Base-by-base conservation (phyloP, 2,888 invertebrate genomes). In the Amphipyra tragopoginis region DNA sequence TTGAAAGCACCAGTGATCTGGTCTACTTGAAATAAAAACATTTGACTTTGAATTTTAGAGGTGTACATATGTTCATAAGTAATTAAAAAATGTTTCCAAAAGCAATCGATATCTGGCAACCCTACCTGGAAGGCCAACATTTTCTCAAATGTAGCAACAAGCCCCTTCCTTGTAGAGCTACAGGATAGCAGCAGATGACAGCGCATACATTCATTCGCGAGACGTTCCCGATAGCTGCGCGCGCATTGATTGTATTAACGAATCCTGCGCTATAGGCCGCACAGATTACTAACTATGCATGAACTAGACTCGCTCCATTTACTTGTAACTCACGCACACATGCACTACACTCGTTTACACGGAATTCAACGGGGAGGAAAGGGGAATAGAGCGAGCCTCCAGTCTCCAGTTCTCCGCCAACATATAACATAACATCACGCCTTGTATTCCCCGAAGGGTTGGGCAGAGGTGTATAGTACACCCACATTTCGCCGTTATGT, bases 171-270 rank as follows among this genome's bases (percentile, higher is more conserved):
- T 36, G 36, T 36, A 10, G 10, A 9, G 33, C 33, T 33, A 33
- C 33, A 33, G 36, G 36, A 36, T 11, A 10, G 10, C 36, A 36
- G 36, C 36, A 36, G 10, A 11, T 8, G 36, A 10, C 36, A 36
- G 36, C 36, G 4, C 36, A 36, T 36, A 36, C 10, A 36, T 36
- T 36, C 9, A 36, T 11, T 10, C 36, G 11, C 36, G 11, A 10
- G 10, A 36, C 10, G 3, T 36, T 36, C 36, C 36, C 36, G 36
- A 36, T 10, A 11, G 36, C 36, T 10, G 1, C 29, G 39, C 10
- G 50, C 50, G 50, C 50, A 39, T 39, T 39, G 50, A 39, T n/a
- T 29, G 26, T 13, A 10, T 50, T 39, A 13, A 13, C 26, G 39
- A 50, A 39, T 21, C 21, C 21, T 21, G 21, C 21, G 21, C 21